A percentile compares a stretch with the other conserved stretches of the same genome.
Evolutionary conservation across 2,797 vertebrate genomes (phyloP).

Genomic region (Acipenser transmontanus): DNA sequence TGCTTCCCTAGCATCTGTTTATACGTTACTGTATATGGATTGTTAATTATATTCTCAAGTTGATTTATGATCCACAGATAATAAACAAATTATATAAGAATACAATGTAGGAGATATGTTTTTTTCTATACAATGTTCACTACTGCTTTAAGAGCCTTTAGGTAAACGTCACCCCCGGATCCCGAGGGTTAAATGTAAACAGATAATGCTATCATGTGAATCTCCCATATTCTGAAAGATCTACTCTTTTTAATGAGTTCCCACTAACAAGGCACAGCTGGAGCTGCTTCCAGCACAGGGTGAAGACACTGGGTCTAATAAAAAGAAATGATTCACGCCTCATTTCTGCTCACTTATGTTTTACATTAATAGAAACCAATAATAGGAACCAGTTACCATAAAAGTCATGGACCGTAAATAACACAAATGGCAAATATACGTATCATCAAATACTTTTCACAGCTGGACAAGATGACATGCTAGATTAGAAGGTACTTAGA

Average conservation of each 20-base stretch:
- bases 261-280: constrained; percentile 74
- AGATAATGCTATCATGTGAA: constrained; percentile 39
- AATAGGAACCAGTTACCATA: constrained; percentile 87
- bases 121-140: too few species aligned
- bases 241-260: constrained; percentile 67
- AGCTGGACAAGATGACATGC: constrained; percentile 66
- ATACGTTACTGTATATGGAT: too few species aligned
- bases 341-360: constrained; percentile 94
- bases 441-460: constrained; percentile 76
- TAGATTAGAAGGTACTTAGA: constrained; percentile 66
- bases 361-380: constrained; percentile 93
- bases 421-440: constrained; percentile 83
- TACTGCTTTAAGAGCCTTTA: neutral
- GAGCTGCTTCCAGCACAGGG: constrained; percentile 54
- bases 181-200: constrained; percentile 36
- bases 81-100: too few species aligned
- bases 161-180: constrained; percentile 12
- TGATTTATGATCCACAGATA: too few species aligned
- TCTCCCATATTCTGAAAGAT: constrained; percentile 53
- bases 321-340: constrained; percentile 86
- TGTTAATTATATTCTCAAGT: too few species aligned
- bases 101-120: too few species aligned
- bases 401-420: constrained; percentile 89
- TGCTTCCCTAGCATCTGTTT: too few species aligned
- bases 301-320: constrained; percentile 75